Conservation (phyloP, 2,888 invertebrate genomes). For the Coremacera marginata region DNA sequence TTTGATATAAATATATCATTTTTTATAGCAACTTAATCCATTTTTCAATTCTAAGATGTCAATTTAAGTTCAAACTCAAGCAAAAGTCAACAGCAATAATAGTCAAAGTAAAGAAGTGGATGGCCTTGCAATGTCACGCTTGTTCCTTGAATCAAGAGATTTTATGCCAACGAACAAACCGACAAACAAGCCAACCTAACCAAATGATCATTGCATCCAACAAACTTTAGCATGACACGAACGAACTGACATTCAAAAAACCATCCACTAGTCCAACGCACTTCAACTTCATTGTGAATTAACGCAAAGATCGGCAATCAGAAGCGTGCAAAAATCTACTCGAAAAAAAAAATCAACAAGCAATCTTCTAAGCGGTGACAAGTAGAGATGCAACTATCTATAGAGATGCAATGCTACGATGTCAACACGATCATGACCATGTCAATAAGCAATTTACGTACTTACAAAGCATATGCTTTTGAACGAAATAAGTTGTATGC, state of each 20-base stretch:
- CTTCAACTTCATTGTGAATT: slow-evolving; percentile 7
- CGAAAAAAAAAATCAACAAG: not conserved
- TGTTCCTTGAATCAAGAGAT: no score
- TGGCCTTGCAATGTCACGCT: not conserved
- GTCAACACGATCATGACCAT: slow-evolving; percentile 43
- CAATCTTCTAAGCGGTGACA: slow-evolving; percentile 8
- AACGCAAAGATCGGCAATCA: slow-evolving; percentile 3
- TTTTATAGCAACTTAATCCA: no score
- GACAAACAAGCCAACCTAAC: no score
- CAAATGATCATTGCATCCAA: no score
- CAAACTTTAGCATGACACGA: no score
- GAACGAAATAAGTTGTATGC: slow-evolving; percentile 19
- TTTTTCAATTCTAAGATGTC: no score
- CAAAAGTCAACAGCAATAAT: not conserved
- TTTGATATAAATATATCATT: no score
- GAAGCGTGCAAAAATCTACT: slow-evolving; percentile 13
- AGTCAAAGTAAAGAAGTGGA: not conserved
- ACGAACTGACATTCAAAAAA: not conserved
- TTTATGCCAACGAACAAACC: no score
- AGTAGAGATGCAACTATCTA: not conserved
- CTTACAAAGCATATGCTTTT: not conserved
- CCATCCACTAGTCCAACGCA: not conserved
- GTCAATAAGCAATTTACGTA: slow-evolving; percentile 41
- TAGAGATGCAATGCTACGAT: slow-evolving; percentile 22
- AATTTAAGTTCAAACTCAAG: no score